Evolutionary conservation across 2,797 vertebrate genomes (phyloP).

Genomic region (Sebastes jordani): DNA sequence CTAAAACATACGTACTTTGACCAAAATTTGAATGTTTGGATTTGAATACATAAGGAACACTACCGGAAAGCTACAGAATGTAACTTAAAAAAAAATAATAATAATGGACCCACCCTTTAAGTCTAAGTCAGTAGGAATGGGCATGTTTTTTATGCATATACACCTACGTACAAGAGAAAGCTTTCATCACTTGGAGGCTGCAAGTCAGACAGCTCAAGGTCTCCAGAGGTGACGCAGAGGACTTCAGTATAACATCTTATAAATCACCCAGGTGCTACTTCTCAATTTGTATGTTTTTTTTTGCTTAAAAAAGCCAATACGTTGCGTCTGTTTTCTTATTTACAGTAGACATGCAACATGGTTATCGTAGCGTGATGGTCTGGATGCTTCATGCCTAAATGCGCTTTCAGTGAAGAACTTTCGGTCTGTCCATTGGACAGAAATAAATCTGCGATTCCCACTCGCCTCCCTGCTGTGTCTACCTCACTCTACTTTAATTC

Average conservation of each 20-base stretch:
- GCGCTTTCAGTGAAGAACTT: neutral
- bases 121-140: neutral
- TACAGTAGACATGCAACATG: neutral
- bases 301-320: neutral
- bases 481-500: constrained; percentile 3
- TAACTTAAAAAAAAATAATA: too few species aligned
- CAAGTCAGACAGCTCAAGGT: neutral
- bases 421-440: neutral
- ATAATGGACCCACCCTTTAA: too few species aligned
- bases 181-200: neutral
- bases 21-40: too few species aligned
- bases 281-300: neutral
- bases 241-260: constrained; percentile 1
- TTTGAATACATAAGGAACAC: too few species aligned
- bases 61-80: too few species aligned
- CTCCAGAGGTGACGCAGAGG: neutral
- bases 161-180: neutral
- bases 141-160: neutral
- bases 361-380: neutral
- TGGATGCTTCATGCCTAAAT: constrained; percentile 17
- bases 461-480: constrained; percentile 1
- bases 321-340: neutral
- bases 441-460: constrained; percentile 6
- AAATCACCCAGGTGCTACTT: neutral
- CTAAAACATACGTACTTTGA: too few species aligned